A percentile compares a stretch with the other conserved stretches of the same genome.
Conservation (phyloP, 2,888 invertebrate species). For the Stenolophus ochropezus region DNA sequence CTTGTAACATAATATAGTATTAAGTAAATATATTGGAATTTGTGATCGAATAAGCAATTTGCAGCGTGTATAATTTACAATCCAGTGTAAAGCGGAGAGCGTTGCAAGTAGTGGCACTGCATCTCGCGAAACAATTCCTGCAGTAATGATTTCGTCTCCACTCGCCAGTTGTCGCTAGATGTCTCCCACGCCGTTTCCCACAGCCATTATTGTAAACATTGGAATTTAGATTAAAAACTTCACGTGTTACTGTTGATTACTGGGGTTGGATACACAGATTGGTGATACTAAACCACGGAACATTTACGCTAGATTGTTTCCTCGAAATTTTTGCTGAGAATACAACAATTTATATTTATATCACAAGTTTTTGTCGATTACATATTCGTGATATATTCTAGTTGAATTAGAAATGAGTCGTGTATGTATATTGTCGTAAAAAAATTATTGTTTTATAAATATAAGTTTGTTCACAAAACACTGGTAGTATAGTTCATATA, state of each 20-base stretch:
- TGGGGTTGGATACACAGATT: neutral
- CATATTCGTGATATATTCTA: too few relatives aligned
- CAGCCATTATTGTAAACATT: conserved; percentile 12
- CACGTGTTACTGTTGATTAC: conserved; percentile 38
- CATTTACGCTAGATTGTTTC: neutral
- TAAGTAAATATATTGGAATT: too few relatives aligned
- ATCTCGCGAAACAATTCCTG: neutral
- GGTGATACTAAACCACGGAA: neutral
- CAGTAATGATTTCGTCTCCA: conserved; percentile 14
- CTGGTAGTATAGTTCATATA: too few relatives aligned
- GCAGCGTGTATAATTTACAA: too few relatives aligned
- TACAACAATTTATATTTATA: neutral
- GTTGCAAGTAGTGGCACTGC: neutral
- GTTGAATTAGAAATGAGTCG: too few relatives aligned
- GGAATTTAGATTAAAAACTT: conserved; percentile 44
- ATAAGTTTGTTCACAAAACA: too few relatives aligned
- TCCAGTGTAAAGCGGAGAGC: too few relatives aligned
- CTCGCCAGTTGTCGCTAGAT: conserved; percentile 1
- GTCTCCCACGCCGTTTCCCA: neutral
- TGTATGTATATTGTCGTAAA: too few relatives aligned
- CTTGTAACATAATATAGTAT: too few relatives aligned
- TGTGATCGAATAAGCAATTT: too few relatives aligned
- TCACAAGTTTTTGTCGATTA: too few relatives aligned
- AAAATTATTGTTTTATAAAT: too few relatives aligned
- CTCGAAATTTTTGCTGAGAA: neutral